A percentile compares a stretch with the other conserved stretches of the same genome.
Evolutionary conservation across 2,888 invertebrate species (phyloP).

Genomic region (Eudasyphora cyanicolor): DNA sequence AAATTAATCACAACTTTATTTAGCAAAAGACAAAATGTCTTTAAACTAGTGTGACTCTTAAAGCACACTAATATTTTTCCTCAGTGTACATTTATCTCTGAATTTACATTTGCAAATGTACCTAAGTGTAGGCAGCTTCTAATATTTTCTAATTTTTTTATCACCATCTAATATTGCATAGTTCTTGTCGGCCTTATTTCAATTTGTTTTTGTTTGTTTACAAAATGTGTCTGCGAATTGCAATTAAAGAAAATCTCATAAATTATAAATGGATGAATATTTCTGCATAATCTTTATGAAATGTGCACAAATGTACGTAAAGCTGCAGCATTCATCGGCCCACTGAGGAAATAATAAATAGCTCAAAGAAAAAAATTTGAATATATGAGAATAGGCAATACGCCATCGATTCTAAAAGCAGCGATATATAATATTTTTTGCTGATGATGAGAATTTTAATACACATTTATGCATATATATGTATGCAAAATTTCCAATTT

Average conservation of each 20-base stretch:
- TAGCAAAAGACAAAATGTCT: no score
- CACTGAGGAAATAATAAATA: background rate
- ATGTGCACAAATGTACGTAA: background rate
- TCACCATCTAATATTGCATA: constrained; percentile 4
- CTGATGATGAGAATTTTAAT: background rate
- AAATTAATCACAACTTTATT: no score
- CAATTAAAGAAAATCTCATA: constrained; percentile 19
- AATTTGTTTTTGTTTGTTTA: background rate
- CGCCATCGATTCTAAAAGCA: background rate
- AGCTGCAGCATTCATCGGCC: background rate
- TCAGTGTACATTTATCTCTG: background rate
- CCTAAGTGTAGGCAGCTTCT: background rate
- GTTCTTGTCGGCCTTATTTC: background rate
- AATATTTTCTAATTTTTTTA: background rate
- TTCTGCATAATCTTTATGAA: no score
- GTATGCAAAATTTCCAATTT: no score
- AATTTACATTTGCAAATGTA: background rate
- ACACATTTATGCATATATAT: background rate
- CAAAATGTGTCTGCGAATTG: constrained; percentile 22
- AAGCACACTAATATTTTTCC: no score
- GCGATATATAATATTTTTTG: background rate
- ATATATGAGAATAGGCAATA: background rate
- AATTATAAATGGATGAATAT: background rate
- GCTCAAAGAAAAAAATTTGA: background rate
- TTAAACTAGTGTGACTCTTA: no score